phyloP scores from a whole-genome alignment of 1,140 invertebrate species.

The Melitaea cinxia region DNA sequence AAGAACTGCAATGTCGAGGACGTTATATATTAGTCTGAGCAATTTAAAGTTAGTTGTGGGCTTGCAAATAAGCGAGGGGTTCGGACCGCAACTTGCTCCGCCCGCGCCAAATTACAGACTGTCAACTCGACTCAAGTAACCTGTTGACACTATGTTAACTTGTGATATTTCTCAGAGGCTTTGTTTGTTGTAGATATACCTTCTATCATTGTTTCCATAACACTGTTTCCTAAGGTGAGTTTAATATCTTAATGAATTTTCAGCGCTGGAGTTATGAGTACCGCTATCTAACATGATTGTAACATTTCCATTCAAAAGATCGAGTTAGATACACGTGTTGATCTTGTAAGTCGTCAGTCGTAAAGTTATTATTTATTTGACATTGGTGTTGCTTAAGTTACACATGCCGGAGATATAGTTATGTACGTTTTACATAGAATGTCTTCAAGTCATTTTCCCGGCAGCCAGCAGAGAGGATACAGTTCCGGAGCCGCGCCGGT shows the following conservation, averaged over 20 bases:
- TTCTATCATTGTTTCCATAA: constrained; percentile 14
- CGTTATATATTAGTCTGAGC: constrained; percentile 68
- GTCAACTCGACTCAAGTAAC: constrained; percentile 76
- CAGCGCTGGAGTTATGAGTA: neutral
- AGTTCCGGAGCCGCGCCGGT: constrained; percentile 52
- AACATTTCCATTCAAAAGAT: too few relatives aligned
- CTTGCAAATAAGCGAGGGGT: constrained; percentile 69
- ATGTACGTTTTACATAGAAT: constrained; percentile 16
- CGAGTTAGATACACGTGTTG: too few relatives aligned
- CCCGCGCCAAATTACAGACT: constrained; percentile 74
- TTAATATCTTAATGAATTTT: neutral
- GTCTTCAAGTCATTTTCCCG: constrained; percentile 53
- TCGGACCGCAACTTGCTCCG: constrained; percentile 62
- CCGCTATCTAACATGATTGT: too few relatives aligned
- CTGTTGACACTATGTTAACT: constrained; percentile 67
- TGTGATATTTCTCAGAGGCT: constrained; percentile 45
- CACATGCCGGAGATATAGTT: neutral
- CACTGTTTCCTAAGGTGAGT: neutral
- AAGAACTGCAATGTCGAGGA: constrained; percentile 42
- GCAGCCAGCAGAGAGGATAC: constrained; percentile 39
- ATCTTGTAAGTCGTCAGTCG: neutral
- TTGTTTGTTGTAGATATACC: constrained; percentile 37
- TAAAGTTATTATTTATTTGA: neutral
- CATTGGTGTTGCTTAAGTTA: neutral
- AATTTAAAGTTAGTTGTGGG: constrained; percentile 73